These are phyloP conservation scores for Colaptes auratus DNA, from an alignment of 2,113 vertebrate species.

Conservation along the genomic window DNA sequence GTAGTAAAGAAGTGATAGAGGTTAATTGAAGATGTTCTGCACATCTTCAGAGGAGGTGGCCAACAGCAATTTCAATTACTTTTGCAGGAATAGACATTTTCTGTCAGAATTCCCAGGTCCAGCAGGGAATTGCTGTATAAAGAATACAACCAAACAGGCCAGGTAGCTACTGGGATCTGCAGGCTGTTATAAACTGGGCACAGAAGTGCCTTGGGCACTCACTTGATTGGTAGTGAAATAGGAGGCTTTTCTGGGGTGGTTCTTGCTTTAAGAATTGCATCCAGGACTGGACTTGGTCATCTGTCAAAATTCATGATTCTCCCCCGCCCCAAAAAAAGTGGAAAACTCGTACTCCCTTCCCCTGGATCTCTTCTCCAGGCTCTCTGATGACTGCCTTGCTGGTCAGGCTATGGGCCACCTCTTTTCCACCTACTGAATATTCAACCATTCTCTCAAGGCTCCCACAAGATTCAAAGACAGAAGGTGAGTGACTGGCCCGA, in stretches of 20 bases:
- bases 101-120: not conserved
- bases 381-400: not conserved
- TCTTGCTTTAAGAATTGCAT: not conserved
- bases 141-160: not conserved
- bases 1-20: not conserved
- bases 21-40: not conserved
- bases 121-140: not conserved
- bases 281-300: not conserved
- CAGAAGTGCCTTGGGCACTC: not conserved
- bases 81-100: not conserved
- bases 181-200: not conserved
- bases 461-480: not conserved
- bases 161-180: not conserved
- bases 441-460: not conserved
- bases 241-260: not conserved
- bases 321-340: not conserved
- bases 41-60: not conserved
- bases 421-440: not conserved
- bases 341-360: not conserved
- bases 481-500: not conserved
- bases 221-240: not conserved
- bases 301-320: not conserved
- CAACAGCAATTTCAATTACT: not conserved
- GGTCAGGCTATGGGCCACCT: not conserved
- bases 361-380: not conserved